Percentiles rank a stretch among this genome's conserved stretches.
Conservation (phyloP, 2,888 invertebrate genomes). For the Apodemia hepburni region DNA sequence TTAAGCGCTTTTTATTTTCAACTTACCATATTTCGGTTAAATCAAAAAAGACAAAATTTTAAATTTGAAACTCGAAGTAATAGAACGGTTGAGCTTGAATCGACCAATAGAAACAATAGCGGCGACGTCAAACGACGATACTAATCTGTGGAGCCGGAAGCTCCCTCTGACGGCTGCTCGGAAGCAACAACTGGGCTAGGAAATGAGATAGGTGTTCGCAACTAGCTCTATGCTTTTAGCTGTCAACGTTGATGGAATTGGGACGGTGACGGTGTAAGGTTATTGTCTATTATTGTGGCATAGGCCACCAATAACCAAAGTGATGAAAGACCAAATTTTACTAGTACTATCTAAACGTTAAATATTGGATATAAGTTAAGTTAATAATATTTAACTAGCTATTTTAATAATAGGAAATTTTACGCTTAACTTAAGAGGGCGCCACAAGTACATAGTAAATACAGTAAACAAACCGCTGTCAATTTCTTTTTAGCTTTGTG, state of each 20-base stretch:
- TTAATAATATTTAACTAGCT: too few species aligned
- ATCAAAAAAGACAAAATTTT: neutral
- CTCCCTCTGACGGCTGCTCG: constrained; percentile 60
- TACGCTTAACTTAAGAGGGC: too few species aligned
- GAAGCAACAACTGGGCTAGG: constrained; percentile 77
- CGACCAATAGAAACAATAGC: constrained; percentile 63
- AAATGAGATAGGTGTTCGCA: constrained; percentile 75
- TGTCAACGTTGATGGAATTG: constrained; percentile 54
- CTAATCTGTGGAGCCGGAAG: constrained; percentile 77
- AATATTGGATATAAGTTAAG: too few species aligned
- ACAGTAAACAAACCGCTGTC: too few species aligned
- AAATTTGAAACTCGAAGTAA: constrained; percentile 27
- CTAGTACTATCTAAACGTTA: too few species aligned
- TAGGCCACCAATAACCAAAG: constrained; percentile 17
- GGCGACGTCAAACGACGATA: constrained; percentile 72
- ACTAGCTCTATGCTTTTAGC: constrained; percentile 48
- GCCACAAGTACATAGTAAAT: too few species aligned
- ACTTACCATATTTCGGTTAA: too few species aligned
- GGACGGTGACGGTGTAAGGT: constrained; percentile 39
- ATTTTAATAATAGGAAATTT: too few species aligned
- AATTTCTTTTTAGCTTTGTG: too few species aligned
- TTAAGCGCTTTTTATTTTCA: too few species aligned
- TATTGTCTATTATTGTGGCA: constrained; percentile 22
- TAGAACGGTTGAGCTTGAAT: constrained; percentile 38
- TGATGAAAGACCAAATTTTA: neutral